Base-by-base conservation (phyloP, 2,797 vertebrate species). In the Acrossocheilus fasciatus region DNA sequence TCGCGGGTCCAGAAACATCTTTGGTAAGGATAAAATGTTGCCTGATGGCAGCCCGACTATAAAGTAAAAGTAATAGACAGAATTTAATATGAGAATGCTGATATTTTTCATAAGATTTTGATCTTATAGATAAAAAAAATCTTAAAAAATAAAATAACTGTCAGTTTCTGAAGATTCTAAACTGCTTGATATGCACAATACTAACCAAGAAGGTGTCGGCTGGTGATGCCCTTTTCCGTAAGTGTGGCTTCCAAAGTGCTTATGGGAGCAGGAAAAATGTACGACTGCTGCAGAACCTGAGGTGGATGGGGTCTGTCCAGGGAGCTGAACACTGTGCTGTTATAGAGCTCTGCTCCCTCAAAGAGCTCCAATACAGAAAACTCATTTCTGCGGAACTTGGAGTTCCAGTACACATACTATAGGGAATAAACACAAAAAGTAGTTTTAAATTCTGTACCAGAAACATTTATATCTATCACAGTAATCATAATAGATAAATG, bases 361-460 rank as follows among this genome's bases (percentile, higher is more conserved):
- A 98, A 99, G 14, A 99, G 95, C 91, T 99, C 98, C 87, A 99
- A 94, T 4, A 96, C 98, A 0, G 97, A 98, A 90, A 99, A 95
- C 94, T 99, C 98, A 0, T 98, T 99, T 88, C 98, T 95, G 79
- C 98, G 97, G 2, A 97, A 96, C 91, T 99, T 99, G 0, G 97
- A 97, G 89, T 98, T 99, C 98, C 98, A 99, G 92, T 99, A 99
- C 74, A 97, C 97, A 84, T 99, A 99, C 98, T 99, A 92, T 0
- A 6, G 17, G 73, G 36, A 77, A 62, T 15, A 88, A 12, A 36
- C n/a, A 80, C 74, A 66, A 36, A 36, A 36, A 20, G 1, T 34
- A 80, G 15, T 11, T 34, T 43, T 66, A 20, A 50, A 20, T 36
- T 80, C n/a, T 30, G 15, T 26, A 6, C 7, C 7, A 43, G 7